Percentiles rank a stretch among this genome's conserved stretches.
Conservation (phyloP, 1,140 invertebrate species). For the Lepidotrigona ventralis region DNA sequence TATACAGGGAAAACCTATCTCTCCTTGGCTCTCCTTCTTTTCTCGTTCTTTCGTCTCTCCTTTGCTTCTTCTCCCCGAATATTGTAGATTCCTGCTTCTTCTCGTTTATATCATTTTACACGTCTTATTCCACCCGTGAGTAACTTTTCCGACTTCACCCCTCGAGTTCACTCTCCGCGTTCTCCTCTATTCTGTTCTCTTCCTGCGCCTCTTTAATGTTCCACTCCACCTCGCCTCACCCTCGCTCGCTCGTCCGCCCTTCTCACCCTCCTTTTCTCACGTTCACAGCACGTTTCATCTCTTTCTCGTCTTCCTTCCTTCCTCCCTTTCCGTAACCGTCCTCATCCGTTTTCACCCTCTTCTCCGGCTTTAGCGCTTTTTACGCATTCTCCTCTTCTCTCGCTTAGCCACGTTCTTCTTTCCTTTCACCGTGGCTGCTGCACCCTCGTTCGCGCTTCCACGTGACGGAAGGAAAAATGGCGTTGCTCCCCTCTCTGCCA, state of each 20-base stretch:
- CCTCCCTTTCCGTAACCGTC: neutral
- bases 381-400: slow-evolving; percentile 1
- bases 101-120: neutral
- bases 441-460: slow-evolving; percentile 11
- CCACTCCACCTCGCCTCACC: no score
- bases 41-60: neutral
- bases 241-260: no score
- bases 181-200: neutral
- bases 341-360: neutral
- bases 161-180: neutral
- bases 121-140: neutral
- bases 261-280: neutral
- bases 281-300: neutral
- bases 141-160: neutral
- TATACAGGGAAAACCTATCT: neutral
- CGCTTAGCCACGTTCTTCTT: neutral
- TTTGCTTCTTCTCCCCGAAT: neutral
- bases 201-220: neutral
- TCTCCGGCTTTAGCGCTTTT: neutral
- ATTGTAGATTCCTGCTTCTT: neutral
- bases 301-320: neutral
- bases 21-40: no score
- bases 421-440: neutral
- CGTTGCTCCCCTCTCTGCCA: neutral
- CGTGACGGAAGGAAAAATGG: slow-evolving; percentile 43